These are phyloP conservation scores for Rhizomys pruinosus DNA, from an alignment of 2,113 vertebrate species.

Conservation along the genomic window DNA sequence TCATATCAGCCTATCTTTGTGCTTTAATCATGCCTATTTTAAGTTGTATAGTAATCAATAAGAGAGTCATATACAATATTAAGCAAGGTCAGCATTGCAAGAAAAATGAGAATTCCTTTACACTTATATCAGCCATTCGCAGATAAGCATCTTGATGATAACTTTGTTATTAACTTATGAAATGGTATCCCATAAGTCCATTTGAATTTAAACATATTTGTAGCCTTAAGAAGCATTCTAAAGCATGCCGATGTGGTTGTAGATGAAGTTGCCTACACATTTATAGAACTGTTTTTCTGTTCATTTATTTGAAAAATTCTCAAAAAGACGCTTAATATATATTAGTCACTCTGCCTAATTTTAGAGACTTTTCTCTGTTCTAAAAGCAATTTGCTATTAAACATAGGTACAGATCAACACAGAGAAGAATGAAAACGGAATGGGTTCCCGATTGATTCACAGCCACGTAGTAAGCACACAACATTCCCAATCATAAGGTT, in stretches of 20 bases:
- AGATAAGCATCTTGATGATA: slow-evolving; percentile 43
- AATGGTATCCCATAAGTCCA: not conserved
- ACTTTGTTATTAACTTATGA: slow-evolving; percentile 52
- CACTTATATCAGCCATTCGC: slow-evolving; percentile 30
- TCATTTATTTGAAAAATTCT: slow-evolving; percentile 35
- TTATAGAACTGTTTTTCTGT: slow-evolving; percentile 9
- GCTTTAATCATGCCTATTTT: not conserved
- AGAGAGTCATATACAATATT: not conserved
- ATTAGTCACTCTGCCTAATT: not conserved
- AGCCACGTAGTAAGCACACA: slow-evolving; percentile 49
- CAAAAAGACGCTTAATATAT: not conserved
- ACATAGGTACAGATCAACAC: not conserved
- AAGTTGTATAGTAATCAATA: slow-evolving; percentile 13
- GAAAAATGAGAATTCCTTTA: slow-evolving; percentile 20
- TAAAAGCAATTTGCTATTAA: slow-evolving; percentile 57
- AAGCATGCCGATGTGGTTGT: not conserved
- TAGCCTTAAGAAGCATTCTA: slow-evolving; percentile 34
- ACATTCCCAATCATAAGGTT: slow-evolving; percentile 63
- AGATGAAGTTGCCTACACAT: not conserved
- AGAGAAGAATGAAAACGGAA: slow-evolving; percentile 63
- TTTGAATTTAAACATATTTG: not conserved
- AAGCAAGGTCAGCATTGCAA: not conserved
- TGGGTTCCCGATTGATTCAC: slow-evolving; percentile 67
- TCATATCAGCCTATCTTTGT: not conserved
- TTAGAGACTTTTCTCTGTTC: slow-evolving; percentile 49